These are phyloP conservation scores for Amblyteles armatorius DNA, from an alignment of 2,888 invertebrate genomes.

Conservation along the genomic window DNA sequence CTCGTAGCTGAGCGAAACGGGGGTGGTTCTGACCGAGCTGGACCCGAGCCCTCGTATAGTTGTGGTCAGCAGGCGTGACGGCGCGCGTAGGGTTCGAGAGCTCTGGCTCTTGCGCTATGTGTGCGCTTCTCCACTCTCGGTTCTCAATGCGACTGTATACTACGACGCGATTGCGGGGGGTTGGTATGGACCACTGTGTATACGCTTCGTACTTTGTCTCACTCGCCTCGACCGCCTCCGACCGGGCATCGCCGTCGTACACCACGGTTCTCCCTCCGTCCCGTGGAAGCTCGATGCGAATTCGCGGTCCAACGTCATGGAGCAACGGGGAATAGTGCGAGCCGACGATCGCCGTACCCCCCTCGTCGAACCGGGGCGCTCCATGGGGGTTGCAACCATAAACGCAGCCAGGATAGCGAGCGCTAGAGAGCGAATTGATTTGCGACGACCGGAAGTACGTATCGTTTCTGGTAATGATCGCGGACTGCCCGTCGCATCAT, in stretches of 20 bases:
- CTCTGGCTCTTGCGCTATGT: slow-evolving; percentile 67
- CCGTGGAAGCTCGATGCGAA: slow-evolving; percentile 46
- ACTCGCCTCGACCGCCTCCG: slow-evolving; percentile 4
- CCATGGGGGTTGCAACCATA: slow-evolving; percentile 81
- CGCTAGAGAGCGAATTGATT: slow-evolving; percentile 81
- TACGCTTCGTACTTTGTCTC: slow-evolving; percentile 15
- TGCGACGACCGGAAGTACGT: slow-evolving; percentile 82
- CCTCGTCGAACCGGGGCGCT: slow-evolving; percentile 75
- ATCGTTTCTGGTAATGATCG: slow-evolving; percentile 83
- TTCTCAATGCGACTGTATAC: slow-evolving; percentile 40
- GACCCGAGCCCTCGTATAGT: slow-evolving; percentile 80
- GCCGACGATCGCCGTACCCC: slow-evolving; percentile 34
- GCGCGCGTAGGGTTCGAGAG: slow-evolving; percentile 75
- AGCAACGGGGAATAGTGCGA: slow-evolving; percentile 63
- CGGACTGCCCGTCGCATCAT: slow-evolving; percentile 70
- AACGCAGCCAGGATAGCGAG: slow-evolving; percentile 72
- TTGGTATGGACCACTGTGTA: neutral
- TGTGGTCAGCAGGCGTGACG: slow-evolving; percentile 84
- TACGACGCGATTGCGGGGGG: neutral
- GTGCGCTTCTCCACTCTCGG: slow-evolving; percentile 56
- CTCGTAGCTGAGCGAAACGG: slow-evolving; percentile 61
- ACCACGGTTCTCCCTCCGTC: slow-evolving; percentile 70
- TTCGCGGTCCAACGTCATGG: slow-evolving; percentile 31
- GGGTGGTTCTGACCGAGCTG: slow-evolving; percentile 71
- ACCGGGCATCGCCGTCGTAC: slow-evolving; percentile 50